A percentile compares a stretch with the other conserved stretches of the same genome.
These are phyloP conservation scores for Trachelus tabidus DNA, from an alignment of 2,888 invertebrate species.

Conservation along the genomic window DNA sequence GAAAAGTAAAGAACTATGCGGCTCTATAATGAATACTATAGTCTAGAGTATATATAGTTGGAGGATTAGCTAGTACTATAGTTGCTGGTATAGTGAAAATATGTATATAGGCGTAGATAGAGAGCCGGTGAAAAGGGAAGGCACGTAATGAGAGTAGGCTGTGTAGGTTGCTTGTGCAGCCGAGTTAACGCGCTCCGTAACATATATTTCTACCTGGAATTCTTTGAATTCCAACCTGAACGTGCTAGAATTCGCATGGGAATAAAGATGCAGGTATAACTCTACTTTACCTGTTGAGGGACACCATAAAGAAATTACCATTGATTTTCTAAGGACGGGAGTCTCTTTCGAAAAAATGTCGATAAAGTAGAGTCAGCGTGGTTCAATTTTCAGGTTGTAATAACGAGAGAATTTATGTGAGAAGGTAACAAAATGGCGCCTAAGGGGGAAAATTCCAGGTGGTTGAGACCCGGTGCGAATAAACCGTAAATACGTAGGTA, in stretches of 20 bases:
- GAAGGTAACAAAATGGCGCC: background rate
- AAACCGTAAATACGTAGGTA: background rate
- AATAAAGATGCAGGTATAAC: background rate
- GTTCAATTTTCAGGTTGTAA: background rate
- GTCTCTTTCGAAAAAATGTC: background rate
- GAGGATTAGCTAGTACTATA: background rate
- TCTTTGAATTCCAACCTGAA: background rate
- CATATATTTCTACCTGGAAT: background rate
- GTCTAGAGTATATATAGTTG: background rate
- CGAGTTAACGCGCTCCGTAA: background rate
- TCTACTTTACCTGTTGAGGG: background rate
- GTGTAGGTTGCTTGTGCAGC: background rate
- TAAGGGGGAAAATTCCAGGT: background rate
- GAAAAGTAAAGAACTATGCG: background rate
- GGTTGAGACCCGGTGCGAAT: background rate
- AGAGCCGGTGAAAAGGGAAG: conserved; percentile 1
- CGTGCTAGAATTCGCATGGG: background rate
- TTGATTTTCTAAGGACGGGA: background rate
- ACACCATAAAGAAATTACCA: background rate
- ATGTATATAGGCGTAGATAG: background rate
- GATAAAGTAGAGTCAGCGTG: background rate
- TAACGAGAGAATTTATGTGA: background rate
- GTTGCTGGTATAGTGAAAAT: background rate
- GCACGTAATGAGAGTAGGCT: background rate
- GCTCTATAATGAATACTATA: background rate